These are phyloP conservation scores for Brenthis daphne DNA, from an alignment of 2,888 invertebrate genomes.

Conservation along the genomic window DNA sequence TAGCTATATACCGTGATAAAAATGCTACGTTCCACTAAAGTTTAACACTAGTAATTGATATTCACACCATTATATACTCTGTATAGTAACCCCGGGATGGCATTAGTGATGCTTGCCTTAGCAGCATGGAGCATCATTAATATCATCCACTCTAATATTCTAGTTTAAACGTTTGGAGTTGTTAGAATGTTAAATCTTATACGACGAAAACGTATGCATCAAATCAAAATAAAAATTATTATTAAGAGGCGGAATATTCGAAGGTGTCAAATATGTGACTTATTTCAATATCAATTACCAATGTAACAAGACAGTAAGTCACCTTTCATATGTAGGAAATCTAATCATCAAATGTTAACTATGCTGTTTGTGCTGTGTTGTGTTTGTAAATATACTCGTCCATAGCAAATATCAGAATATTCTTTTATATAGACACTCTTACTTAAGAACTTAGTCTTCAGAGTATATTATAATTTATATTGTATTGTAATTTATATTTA, in stretches of 20 bases:
- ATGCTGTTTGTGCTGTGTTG: constrained; percentile 4
- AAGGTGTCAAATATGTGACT: background rate
- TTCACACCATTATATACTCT: constrained; percentile 47
- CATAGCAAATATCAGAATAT: background rate
- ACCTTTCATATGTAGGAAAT: background rate
- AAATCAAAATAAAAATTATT: constrained; percentile 24
- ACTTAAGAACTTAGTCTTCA: background rate
- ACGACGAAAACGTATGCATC: constrained; percentile 18
- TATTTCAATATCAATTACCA: background rate
- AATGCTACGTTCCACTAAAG: constrained; percentile 37
- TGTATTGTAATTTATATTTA: background rate
- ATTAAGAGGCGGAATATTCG: constrained; percentile 28
- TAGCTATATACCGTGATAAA: constrained; percentile 41
- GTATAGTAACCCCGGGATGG: constrained; percentile 46
- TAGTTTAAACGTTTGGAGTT: constrained; percentile 24
- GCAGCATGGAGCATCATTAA: constrained; percentile 22
- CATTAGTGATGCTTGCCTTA: constrained; percentile 25
- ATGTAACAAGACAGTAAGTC: background rate
- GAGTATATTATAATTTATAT: background rate
- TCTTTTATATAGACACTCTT: background rate
- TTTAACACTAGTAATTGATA: constrained; percentile 39
- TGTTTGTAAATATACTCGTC: background rate
- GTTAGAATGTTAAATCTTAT: constrained; percentile 26
- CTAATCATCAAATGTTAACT: background rate
- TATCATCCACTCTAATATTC: constrained; percentile 27